phyloP scores from a whole-genome alignment of 2,888 invertebrate genomes.

The Thymelicus sylvestris region DNA sequence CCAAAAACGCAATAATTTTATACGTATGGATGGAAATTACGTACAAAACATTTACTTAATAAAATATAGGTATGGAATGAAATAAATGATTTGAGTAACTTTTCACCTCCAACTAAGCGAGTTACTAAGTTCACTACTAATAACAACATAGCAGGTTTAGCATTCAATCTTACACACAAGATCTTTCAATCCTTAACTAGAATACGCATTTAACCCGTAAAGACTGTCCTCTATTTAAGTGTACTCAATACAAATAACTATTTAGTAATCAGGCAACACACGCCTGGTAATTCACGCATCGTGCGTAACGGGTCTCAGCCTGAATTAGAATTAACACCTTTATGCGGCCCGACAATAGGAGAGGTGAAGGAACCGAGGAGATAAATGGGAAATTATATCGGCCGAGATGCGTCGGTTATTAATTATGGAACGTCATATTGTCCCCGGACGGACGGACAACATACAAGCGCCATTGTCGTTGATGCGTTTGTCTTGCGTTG shows the following conservation, averaged over 20 bases:
- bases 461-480: constrained; percentile 66
- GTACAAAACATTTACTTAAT: too few relatives aligned
- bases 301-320: constrained; percentile 79
- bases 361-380: constrained; percentile 79
- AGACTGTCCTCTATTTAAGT: constrained; percentile 17
- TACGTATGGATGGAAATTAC: too few relatives aligned
- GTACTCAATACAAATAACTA: constrained; percentile 34
- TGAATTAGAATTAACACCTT: constrained; percentile 79
- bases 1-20: too few relatives aligned
- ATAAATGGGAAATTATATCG: constrained; percentile 83
- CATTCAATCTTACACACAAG: neutral
- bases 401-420: constrained; percentile 81
- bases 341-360: constrained; percentile 74
- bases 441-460: constrained; percentile 67
- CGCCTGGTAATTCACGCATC: constrained; percentile 62
- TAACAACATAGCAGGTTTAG: neutral
- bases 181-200: neutral
- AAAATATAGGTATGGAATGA: too few relatives aligned
- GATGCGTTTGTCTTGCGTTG: constrained; percentile 64
- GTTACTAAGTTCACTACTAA: too few relatives aligned
- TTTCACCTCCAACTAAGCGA: too few relatives aligned
- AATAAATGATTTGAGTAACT: too few relatives aligned
- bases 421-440: constrained; percentile 83
- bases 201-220: neutral
- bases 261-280: constrained; percentile 48